A percentile compares a stretch with the other conserved stretches of the same genome.
These are phyloP conservation scores for Halcyon smyrnensis DNA, from an alignment of 2,797 vertebrate genomes.

Conservation along the genomic window DNA sequence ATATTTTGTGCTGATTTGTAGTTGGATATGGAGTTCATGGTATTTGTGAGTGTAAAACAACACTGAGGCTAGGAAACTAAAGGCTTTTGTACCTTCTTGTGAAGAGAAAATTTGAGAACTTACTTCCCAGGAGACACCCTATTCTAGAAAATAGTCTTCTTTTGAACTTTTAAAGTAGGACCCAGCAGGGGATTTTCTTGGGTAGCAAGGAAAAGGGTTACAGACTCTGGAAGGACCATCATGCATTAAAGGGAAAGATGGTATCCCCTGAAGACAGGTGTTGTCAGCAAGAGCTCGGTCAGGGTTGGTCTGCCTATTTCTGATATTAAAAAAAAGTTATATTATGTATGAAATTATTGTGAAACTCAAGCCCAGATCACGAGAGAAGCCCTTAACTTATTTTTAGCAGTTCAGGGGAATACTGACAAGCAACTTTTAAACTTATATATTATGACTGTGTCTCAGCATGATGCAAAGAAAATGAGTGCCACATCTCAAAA, in stretches of 20 bases:
- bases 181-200: neutral
- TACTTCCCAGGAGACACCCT: neutral
- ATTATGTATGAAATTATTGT: neutral
- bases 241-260: neutral
- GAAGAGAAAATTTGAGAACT: neutral
- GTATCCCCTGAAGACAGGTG: accelerated
- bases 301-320: neutral
- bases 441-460: neutral
- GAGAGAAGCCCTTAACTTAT: neutral
- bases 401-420: neutral
- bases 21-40: neutral
- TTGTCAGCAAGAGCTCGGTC: neutral
- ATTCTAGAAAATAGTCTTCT: neutral
- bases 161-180: neutral
- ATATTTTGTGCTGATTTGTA: neutral
- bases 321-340: neutral
- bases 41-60: neutral
- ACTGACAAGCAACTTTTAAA: neutral
- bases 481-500: neutral
- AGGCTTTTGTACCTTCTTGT: neutral
- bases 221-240: neutral
- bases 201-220: neutral
- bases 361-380: neutral
- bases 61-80: neutral
- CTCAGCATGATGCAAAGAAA: neutral